A percentile compares a stretch with the other conserved stretches of the same genome.
Evolutionary conservation across 1,140 invertebrate species (phyloP).

Genomic region (Drosophila willistoni): DNA sequence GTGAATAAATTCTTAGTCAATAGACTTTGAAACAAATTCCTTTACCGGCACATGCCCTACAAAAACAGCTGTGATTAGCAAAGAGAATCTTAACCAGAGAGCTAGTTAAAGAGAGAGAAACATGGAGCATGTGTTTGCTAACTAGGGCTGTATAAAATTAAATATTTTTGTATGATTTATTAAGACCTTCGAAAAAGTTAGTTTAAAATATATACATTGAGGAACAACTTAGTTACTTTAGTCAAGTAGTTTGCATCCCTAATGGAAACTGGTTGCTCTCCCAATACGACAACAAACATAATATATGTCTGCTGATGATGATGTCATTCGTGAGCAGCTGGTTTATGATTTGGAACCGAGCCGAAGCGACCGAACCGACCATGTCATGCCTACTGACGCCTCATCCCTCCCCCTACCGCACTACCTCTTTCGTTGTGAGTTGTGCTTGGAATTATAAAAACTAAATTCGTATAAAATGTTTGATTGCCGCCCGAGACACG

Average conservation of each 20-base stretch:
- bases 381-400: constrained; percentile 23
- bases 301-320: constrained; percentile 45
- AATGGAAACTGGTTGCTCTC: constrained; percentile 57
- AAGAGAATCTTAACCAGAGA: constrained; percentile 17
- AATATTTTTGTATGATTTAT: not conserved
- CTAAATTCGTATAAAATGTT: constrained; percentile 45
- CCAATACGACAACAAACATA: constrained; percentile 13
- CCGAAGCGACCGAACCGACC: constrained; percentile 13
- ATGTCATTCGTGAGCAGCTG: constrained; percentile 70
- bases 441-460: constrained; percentile 47
- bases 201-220: not conserved
- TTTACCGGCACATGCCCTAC: constrained; percentile 54
- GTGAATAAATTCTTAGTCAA: constrained; percentile 28
- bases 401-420: not conserved
- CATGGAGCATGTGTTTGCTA: not conserved
- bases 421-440: constrained; percentile 6
- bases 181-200: not conserved
- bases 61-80: constrained; percentile 55
- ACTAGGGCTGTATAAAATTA: constrained; percentile 29
- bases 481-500: constrained; percentile 24
- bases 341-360: constrained; percentile 19
- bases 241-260: constrained; percentile 38
- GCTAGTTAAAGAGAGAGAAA: not conserved
- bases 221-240: not conserved
- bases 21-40: constrained; percentile 24